Percentiles rank a stretch among this genome's conserved stretches.
phyloP scores from a whole-genome alignment of 2,888 invertebrate species.

The Lithophane leautieri region DNA sequence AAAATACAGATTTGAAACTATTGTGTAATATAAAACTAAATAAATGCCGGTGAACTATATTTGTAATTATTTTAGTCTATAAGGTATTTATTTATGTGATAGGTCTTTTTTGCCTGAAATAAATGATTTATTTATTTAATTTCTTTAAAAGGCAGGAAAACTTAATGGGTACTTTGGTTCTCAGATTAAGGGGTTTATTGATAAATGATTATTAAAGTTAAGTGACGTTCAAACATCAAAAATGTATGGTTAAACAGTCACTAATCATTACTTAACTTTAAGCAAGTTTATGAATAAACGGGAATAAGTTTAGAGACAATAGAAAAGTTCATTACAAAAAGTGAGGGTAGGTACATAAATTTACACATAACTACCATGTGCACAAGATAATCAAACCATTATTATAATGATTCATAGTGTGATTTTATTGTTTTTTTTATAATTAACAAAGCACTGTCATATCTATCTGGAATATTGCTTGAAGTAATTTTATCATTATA shows the following conservation, averaged over 20 bases:
- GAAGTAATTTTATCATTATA: not conserved
- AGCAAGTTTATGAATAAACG: too few relatives aligned
- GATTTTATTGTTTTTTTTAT: not conserved
- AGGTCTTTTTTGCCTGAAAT: not conserved
- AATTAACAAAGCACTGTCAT: not conserved
- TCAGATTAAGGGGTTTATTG: too few relatives aligned
- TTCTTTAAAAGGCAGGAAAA: not conserved
- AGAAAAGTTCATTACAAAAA: not conserved
- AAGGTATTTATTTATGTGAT: not conserved
- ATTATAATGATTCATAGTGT: not conserved
- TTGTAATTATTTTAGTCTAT: not conserved
- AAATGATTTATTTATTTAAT: not conserved
- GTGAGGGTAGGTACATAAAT: not conserved
- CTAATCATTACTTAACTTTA: too few relatives aligned
- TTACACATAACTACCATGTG: not conserved
- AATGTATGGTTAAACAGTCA: too few relatives aligned
- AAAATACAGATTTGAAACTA: not conserved
- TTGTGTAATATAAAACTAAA: not conserved
- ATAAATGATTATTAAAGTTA: too few relatives aligned
- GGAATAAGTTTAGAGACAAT: not conserved
- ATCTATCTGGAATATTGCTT: not conserved
- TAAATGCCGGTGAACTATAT: not conserved
- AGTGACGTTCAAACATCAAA: too few relatives aligned
- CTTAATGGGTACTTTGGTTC: not conserved
- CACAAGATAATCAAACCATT: constrained; percentile 15